Evolutionary conservation across 1,140 invertebrate species (phyloP), one percentile per base, ranked within the genome.

Genomic region (Drosophila leontia): DNA sequence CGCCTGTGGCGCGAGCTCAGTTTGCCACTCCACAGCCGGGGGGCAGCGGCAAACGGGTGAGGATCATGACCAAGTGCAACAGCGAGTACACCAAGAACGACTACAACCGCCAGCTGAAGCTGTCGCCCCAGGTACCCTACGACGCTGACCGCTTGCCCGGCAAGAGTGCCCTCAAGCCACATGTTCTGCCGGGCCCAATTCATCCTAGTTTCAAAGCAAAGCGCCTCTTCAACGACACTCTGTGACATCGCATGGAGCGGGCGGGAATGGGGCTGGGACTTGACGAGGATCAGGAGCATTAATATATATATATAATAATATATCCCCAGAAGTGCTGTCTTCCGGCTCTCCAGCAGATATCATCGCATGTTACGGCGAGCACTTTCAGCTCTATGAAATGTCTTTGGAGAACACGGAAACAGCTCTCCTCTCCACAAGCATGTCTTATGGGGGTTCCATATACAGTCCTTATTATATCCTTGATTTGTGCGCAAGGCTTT

Each of bases 181-280:
- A 94, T 69, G 94, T 94, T 0, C 93, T 95, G n/a, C 94, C 95
- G 0, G 96, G 95, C n/a, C 96, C 95, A 0, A 95, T 96, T 23
- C 96, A 97, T 93, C 96, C 96, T 19, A 96, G 96, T 86, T 96
- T 95, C 69, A 96, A 94, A 26, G 94, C 94, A 58, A 94, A 94
- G 71, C 75, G 82, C 42, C 56, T 86, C 7, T 82, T 91, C 13
- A 92, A 92, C 64, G 91, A 92, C 61, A 92, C 91, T 32, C 81
- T 91, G 67, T 91, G 80, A 91, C 86, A 62, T 68, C 68, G 75
- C 41, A 45, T 75, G 26, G 42, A 53, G 29, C 71, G 81, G 75
- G 29, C 72, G 42, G 51, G 62, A 47, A 8, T 68, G 29, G 57
- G 51, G 71, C 19, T 57, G 78, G 72, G 23, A 55, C n/a, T 34